Evolutionary conservation across 2,797 vertebrate species (phyloP).

Genomic region (Synaphobranchus kaupii): DNA sequence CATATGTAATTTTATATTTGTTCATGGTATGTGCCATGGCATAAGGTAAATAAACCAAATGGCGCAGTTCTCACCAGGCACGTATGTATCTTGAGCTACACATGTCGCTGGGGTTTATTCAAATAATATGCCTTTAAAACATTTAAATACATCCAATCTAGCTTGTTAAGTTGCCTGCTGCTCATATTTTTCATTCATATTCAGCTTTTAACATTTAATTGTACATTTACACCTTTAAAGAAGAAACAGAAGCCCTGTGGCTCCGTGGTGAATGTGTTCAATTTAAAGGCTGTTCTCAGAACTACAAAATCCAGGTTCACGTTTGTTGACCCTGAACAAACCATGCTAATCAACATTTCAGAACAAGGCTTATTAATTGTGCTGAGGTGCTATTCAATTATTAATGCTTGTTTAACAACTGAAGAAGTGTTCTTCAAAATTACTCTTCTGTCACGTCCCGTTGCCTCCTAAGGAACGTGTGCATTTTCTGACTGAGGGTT

Average conservation of each 20-base stretch:
- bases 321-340: slow-evolving; percentile 13
- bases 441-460: background rate
- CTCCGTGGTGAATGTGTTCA: background rate
- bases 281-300: background rate
- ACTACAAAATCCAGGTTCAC: slow-evolving; percentile 13
- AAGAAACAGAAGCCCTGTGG: background rate
- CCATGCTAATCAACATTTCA: background rate
- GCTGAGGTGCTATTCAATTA: slow-evolving; percentile 4
- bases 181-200: background rate
- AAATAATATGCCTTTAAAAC: background rate
- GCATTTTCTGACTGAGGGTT: background rate
- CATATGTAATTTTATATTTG: background rate
- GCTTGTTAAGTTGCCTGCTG: too few species aligned
- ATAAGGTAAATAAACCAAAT: background rate
- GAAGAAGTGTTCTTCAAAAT: slow-evolving; percentile 22
- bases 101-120: background rate
- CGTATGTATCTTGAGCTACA: background rate
- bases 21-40: background rate
- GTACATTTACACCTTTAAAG: background rate
- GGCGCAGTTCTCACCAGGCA: background rate
- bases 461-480: slow-evolving; percentile 7
- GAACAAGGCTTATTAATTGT: background rate
- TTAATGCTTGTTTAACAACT: slow-evolving; percentile 14
- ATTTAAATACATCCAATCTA: background rate
- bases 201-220: background rate